These are phyloP conservation scores for Danio kyathit DNA, from an alignment of 2,797 vertebrate genomes.

Conservation along the genomic window DNA sequence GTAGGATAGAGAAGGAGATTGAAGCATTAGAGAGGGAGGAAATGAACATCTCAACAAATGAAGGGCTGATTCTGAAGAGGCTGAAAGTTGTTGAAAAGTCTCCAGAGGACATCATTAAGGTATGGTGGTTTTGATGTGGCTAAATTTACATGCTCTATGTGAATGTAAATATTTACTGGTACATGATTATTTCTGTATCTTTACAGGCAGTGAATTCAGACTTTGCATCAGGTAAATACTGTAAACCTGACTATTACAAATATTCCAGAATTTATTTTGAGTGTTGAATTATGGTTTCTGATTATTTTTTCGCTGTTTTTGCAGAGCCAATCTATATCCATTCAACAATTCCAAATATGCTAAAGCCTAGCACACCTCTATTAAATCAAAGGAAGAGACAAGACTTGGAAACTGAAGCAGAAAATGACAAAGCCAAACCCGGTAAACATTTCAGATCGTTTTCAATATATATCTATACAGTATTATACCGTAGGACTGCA, in stretches of 20 bases:
- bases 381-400: conserved; percentile 66
- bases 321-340: conserved; percentile 63
- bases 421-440: conserved; percentile 69
- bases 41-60: conserved; percentile 87
- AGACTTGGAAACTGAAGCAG: conserved; percentile 49
- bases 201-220: conserved; percentile 88
- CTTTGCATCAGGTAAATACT: conserved; percentile 80
- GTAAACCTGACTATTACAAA: too few relatives aligned
- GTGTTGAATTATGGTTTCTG: too few relatives aligned
- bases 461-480: not conserved
- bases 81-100: conserved; percentile 92
- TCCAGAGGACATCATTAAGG: conserved; percentile 93
- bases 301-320: not conserved
- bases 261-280: too few relatives aligned
- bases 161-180: not conserved
- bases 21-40: conserved; percentile 88
- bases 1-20: conserved; percentile 92
- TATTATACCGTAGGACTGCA: not conserved
- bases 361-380: conserved; percentile 74
- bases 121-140: conserved; percentile 17
- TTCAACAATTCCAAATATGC: conserved; percentile 79
- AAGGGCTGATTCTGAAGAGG: conserved; percentile 87
- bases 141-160: not conserved
- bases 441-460: conserved; percentile 33
- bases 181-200: conserved; percentile 62